These are phyloP conservation scores for Suncus etruscus DNA, from an alignment of 2,113 vertebrate genomes.

Conservation along the genomic window DNA sequence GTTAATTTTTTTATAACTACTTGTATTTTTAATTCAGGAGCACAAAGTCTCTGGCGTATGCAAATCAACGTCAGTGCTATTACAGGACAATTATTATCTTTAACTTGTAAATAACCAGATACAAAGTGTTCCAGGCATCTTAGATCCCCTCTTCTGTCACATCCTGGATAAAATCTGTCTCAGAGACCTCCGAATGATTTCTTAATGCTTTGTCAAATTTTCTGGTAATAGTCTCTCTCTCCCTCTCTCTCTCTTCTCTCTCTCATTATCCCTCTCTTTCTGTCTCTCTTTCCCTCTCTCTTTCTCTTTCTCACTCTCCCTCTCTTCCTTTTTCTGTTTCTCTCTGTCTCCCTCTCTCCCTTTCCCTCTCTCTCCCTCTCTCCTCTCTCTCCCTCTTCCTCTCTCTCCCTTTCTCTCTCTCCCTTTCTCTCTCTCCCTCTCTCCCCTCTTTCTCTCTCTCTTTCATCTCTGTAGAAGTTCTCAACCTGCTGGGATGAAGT, in stretches of 20 bases:
- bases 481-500: neutral
- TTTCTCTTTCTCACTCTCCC: too few relatives aligned
- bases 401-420: too few relatives aligned
- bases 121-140: neutral
- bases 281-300: too few relatives aligned
- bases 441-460: too few relatives aligned
- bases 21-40: conserved; percentile 57
- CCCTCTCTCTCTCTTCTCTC: too few relatives aligned
- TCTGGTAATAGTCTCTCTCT: neutral
- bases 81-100: neutral
- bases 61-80: neutral
- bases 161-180: neutral
- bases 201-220: neutral
- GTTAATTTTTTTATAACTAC: neutral
- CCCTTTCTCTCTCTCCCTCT: too few relatives aligned
- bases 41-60: conserved; percentile 34
- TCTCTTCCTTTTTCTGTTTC: too few relatives aligned
- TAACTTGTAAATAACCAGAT: neutral
- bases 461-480: neutral
- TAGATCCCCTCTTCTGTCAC: rapidly evolving
- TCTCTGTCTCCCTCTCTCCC: too few relatives aligned
- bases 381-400: too few relatives aligned
- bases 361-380: too few relatives aligned
- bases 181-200: rapidly evolving
- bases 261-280: too few relatives aligned